These are phyloP conservation scores for Poeciliopsis retropinna DNA, from an alignment of 2,113 vertebrate genomes.

Conservation along the genomic window DNA sequence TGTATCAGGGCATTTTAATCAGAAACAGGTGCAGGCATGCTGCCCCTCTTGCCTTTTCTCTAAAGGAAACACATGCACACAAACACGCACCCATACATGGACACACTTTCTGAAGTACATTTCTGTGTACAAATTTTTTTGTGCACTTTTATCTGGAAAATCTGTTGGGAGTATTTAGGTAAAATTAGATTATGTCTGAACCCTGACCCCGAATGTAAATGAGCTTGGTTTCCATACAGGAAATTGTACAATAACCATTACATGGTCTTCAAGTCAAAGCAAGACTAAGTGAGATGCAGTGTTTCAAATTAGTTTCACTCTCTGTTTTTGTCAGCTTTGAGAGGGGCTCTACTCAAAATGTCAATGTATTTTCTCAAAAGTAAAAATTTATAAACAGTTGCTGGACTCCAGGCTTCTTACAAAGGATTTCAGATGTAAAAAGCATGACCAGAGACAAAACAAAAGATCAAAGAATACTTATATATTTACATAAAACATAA, in stretches of 20 bases:
- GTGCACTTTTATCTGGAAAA: constrained; percentile 52
- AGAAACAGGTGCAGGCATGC: constrained; percentile 56
- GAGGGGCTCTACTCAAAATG: constrained; percentile 10
- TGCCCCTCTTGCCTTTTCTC: constrained; percentile 13
- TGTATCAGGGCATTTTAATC: constrained; percentile 64
- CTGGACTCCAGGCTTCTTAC: neutral
- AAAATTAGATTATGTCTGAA: constrained; percentile 59
- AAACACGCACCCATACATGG: neutral
- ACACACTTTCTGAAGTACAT: constrained; percentile 2
- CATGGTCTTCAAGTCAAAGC: constrained; percentile 37
- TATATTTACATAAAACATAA: neutral
- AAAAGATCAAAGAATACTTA: neutral
- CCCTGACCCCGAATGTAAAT: constrained; percentile 36
- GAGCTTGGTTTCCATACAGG: constrained; percentile 40
- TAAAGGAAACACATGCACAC: constrained; percentile 3
- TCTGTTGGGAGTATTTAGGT: constrained; percentile 54
- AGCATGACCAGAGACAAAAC: neutral
- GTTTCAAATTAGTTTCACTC: constrained; percentile 59
- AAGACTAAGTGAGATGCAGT: constrained; percentile 44
- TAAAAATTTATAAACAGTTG: neutral
- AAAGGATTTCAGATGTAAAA: neutral
- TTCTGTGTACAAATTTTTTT: constrained; percentile 34
- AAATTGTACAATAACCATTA: constrained; percentile 55
- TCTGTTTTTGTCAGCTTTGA: neutral
- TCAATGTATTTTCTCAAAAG: neutral